These are phyloP conservation scores for Phthorimaea operculella DNA, from an alignment of 1,140 invertebrate species.

Conservation along the genomic window DNA sequence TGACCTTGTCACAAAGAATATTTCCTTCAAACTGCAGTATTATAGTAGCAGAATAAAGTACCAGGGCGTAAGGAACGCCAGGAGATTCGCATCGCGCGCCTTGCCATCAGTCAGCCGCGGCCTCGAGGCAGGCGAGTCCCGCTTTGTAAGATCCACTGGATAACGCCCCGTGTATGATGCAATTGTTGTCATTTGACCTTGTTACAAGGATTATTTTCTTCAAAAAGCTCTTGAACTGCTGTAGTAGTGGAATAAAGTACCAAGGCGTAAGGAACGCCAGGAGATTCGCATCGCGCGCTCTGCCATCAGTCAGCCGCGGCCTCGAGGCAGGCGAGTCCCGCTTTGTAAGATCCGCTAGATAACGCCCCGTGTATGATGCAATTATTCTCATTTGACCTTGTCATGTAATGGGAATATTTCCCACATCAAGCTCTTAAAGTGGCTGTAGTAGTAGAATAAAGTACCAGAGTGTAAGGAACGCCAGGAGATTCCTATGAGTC, in stretches of 20 bases:
- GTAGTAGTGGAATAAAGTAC: background rate
- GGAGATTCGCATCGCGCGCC: background rate
- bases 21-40: no score
- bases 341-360: background rate
- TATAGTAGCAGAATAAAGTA: background rate
- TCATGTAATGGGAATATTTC: no score
- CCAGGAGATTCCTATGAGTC: background rate
- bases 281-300: background rate
- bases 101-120: background rate
- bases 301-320: background rate
- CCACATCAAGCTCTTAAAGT: no score
- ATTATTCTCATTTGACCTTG: no score
- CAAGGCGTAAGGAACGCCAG: background rate
- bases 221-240: no score
- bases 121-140: background rate
- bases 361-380: constrained; percentile 3
- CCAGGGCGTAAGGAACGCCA: background rate
- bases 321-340: background rate
- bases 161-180: constrained; percentile 2
- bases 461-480: constrained; percentile 1
- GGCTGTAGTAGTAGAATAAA: background rate
- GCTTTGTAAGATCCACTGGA: background rate
- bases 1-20: no score
- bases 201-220: no score
- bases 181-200: no score